Evolutionary conservation across 2,797 vertebrate species (phyloP).

Genomic region (Paratrypauchen microcephalus): DNA sequence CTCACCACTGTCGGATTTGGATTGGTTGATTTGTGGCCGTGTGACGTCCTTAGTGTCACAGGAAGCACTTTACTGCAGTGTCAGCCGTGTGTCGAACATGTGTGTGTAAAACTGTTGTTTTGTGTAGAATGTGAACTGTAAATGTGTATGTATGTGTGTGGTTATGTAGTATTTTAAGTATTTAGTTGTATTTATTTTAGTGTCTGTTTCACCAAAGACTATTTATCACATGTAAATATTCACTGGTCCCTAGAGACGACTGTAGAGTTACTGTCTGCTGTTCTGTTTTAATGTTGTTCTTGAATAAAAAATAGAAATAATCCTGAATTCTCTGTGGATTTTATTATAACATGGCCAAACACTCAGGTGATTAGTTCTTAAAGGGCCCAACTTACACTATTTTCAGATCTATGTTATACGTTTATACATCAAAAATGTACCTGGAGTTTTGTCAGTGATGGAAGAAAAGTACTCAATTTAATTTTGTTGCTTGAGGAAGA

Average conservation of each 20-base stretch:
- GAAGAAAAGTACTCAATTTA: too few relatives aligned
- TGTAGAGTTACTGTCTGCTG: constrained; percentile 67
- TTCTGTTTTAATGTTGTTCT: constrained; percentile 41
- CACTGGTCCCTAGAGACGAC: constrained; percentile 41
- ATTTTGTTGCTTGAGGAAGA: too few relatives aligned
- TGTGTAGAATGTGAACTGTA: constrained; percentile 51
- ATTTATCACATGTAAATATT: constrained; percentile 64
- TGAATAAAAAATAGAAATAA: constrained; percentile 73
- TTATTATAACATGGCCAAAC: not conserved
- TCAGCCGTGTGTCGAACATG: constrained; percentile 58
- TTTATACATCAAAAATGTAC: too few relatives aligned
- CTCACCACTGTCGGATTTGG: not conserved
- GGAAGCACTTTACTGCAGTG: constrained; percentile 76
- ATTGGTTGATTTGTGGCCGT: constrained; percentile 43
- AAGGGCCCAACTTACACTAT: too few relatives aligned
- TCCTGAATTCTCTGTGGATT: not conserved
- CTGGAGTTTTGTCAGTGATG: too few relatives aligned
- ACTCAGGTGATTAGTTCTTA: too few relatives aligned
- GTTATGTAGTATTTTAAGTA: constrained; percentile 47
- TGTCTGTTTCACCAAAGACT: constrained; percentile 73
- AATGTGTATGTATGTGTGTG: constrained; percentile 29
- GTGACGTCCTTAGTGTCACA: constrained; percentile 51
- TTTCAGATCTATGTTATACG: too few relatives aligned
- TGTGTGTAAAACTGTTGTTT: constrained; percentile 57
- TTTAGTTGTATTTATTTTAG: constrained; percentile 80